Base-by-base conservation (phyloP, 2,888 invertebrate genomes). In the Eurytoma adleriae region DNA sequence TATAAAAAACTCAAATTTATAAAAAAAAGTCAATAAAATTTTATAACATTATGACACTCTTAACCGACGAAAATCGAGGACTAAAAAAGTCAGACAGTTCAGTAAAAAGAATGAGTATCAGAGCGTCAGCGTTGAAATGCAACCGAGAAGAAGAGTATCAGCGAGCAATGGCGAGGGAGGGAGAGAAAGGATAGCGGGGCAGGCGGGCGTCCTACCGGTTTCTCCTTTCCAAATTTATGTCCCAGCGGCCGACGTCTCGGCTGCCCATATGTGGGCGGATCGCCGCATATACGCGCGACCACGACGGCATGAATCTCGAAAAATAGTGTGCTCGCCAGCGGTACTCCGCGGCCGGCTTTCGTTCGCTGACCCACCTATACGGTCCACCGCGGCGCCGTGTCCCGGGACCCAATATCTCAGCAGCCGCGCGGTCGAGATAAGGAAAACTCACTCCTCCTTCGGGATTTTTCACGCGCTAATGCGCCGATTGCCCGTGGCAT, bases 181-280 rank as follows among this genome's bases (percentile, higher is more conserved):
- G 27, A 67, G 13, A 30, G 16, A 48, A 57, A 54, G 64, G 62
- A 16, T 64, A 40, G 72, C 18, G 50, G 40, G 20, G 68, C 24
- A 24, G 64, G 40, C 24, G 68, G n/a, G 16, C 59, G 68, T 71
- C 78, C 81, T 81, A 81, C 81, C 78, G 81, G 81, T 81, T 81
- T 81, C 78, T 78, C 57, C 78, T 81, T 81, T 78, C 72, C 75
- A 74, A 78, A 81, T 81, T 81, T 81, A 81, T 81, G 81, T 78
- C 75, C 24, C 67, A 71, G 67, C 61, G 54, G 70, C 73, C 48
- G 40, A 18, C 16, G 48, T 40, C 67, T 59, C 67, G 76, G 75
- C 73, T 77, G 73, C 59, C 80, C 77, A 81, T 69, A 78, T 78
- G 74, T 81, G 80, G 80, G 80, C 80, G 77, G 77, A 80, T 64